Evolutionary conservation across 1,140 invertebrate species (phyloP).

Genomic region (Sitodiplosis mosellana): DNA sequence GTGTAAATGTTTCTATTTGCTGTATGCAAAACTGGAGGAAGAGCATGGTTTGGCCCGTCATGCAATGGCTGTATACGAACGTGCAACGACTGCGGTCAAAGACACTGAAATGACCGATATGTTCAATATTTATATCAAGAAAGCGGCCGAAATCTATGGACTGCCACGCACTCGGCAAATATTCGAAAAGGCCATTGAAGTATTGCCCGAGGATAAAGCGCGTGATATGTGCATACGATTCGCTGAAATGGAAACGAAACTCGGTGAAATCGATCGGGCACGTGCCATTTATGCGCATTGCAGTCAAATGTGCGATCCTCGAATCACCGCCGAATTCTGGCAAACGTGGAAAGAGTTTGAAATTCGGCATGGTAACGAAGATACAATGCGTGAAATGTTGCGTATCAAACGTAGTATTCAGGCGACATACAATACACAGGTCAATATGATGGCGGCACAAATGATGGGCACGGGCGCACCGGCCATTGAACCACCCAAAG

Average conservation of each 20-base stretch:
- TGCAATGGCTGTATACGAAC: constrained; percentile 95
- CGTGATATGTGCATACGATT: constrained; percentile 94
- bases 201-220: constrained; percentile 73
- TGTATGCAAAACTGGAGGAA: constrained; percentile 98
- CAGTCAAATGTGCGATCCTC: constrained; percentile 97
- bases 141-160: constrained; percentile 94
- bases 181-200: constrained; percentile 96
- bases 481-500: constrained; percentile 45
- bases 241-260: constrained; percentile 92
- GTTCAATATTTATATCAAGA: constrained; percentile 98
- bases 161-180: constrained; percentile 91
- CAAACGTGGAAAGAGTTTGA: constrained; percentile 99
- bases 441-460: constrained; percentile 96
- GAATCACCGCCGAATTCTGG: constrained; percentile 89
- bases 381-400: constrained; percentile 98
- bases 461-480: constrained; percentile 63
- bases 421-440: constrained; percentile 91
- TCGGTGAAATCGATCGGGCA: constrained; percentile 95
- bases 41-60: constrained; percentile 92
- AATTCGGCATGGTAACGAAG: constrained; percentile 98
- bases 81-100: constrained; percentile 77
- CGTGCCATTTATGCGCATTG: constrained; percentile 95
- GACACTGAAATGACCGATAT: constrained; percentile 92
- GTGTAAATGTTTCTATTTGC: constrained; percentile 84
- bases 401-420: constrained; percentile 94